Evolutionary conservation across 2,113 vertebrate species (phyloP), one percentile per base, ranked within the genome.

Genomic region (Cygnus atratus): DNA sequence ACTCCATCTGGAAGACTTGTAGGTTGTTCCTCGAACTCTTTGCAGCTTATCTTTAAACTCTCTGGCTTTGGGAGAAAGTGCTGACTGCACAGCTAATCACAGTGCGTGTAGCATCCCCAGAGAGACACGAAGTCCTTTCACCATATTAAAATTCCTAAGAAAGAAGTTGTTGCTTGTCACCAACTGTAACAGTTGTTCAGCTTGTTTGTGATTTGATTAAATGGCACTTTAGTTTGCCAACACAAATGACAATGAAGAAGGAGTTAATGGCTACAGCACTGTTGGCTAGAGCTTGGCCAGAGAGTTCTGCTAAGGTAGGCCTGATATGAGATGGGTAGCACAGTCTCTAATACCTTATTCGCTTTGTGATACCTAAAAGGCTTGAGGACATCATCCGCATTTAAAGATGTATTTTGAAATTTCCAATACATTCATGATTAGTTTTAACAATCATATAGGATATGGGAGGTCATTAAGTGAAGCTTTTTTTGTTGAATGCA

Each of bases 1-100:
- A 1, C 26, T 95, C 41, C 67, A 70, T 73, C 66, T 94, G 81
- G 54, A 91, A 96, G 58, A 46, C 71, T 33, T 89, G 39, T 85
- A 93, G 58, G 35, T 93, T 84, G 57, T 75, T 87, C 67, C 84
- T 96, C 0, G 0, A 61, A 75, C 62, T 90, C 74, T 87, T 87
- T 87, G n/a, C 81, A 87, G 77, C 35, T 91, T 87, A 68, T 73
- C 62, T 79, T 87, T 71, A 57, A 54, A 70, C 25, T 67, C 48
- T 52, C 57, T 44, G 46, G 13, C 61, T 92, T 79, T 63, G 25
- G 43, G 43, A 79, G 39, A 48, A 92, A 52, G 17, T 48, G 48
- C 74, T 63, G 73, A 75, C 41, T 91, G 48, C 26, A 26, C 24
- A 87, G 37, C 21, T 92, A 86, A 44, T 78, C 24, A 20, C 24